Base-by-base conservation (phyloP, 2,113 vertebrate genomes). In the Campylomormyrus tamandua region DNA sequence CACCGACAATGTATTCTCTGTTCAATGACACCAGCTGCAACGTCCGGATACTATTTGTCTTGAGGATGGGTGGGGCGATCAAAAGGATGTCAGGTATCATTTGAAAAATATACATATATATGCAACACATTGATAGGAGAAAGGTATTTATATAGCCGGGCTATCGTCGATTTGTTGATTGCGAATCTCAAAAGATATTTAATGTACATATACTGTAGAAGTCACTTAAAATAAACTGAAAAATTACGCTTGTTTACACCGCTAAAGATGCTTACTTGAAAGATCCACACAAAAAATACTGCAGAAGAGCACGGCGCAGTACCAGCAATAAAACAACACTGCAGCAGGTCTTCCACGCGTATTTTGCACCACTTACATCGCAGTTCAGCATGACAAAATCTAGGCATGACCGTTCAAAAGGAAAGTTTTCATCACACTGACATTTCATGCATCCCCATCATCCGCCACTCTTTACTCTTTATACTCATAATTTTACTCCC, bases 1-100 rank as follows among this genome's bases (percentile, higher is more conserved):
- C 10, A 31, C 31, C 31, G 35, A 35, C 31, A 80, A 13, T 19
- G 74, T 42, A 27, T n/a, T 19, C 66, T 89, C 88, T 53, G 70
- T 39, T 31, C 31, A 77, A 19, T 52, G 88, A 83, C 15, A 74
- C 13, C 49, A 48, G n/a, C 88, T 50, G 66, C 45, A 70, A 31
- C 31, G 15, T 89, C 24, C 11, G 11, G 45, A 31, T 74, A 83
- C 70, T 53, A 35, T 50, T 42, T 48, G 21, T 88, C 13, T 52
- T 74, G 21, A 80, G 19, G 48, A 83, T 89, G 88, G 88, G 88
- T 80, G 88, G 66, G 88, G 88, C 70, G 49, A 35, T 50, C 70
- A 48, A 83, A 87, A 89, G 49, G 70, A 89, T 89, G 70, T 87
- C 48, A 87, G 42, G 24, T 84, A 84, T 48, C 45, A 48, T 48